A percentile compares a stretch with the other conserved stretches of the same genome.
These are phyloP conservation scores for Cotesia vestalis DNA, from an alignment of 1,140 invertebrate genomes.

Conservation along the genomic window DNA sequence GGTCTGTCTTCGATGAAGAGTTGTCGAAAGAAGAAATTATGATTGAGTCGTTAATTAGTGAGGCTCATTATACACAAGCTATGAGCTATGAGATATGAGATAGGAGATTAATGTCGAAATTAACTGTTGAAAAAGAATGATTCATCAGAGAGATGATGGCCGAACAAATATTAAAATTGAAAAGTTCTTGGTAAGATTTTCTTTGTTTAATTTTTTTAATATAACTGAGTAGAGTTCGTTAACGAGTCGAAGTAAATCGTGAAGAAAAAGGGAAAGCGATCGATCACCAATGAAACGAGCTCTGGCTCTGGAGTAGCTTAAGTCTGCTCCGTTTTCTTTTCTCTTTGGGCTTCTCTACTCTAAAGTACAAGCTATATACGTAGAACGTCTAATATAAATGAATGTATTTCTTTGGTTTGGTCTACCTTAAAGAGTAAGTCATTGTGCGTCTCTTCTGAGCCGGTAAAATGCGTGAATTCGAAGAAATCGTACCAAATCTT, in stretches of 20 bases:
- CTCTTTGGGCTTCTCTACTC: not conserved
- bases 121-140: not conserved
- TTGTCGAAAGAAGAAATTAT: no score
- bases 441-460: slow-evolving; percentile 29
- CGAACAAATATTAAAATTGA: slow-evolving; percentile 16
- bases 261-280: slow-evolving; percentile 37
- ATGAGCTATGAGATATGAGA: no score
- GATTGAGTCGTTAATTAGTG: no score
- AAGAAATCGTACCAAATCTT: slow-evolving; percentile 50
- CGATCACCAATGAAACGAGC: slow-evolving; percentile 42
- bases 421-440: slow-evolving; percentile 9
- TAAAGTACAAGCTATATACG: not conserved
- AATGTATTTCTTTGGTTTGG: slow-evolving; percentile 19
- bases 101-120: no score
- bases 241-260: slow-evolving; percentile 33
- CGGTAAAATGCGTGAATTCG: slow-evolving; percentile 51
- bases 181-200: not conserved
- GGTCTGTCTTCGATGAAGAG: no score
- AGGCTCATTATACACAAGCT: no score
- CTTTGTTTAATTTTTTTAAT: slow-evolving; percentile 1
- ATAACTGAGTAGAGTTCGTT: slow-evolving; percentile 35
- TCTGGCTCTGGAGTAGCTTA: not conserved
- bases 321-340: not conserved
- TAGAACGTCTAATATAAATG: slow-evolving; percentile 8
- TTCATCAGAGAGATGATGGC: not conserved